Base-by-base conservation (phyloP, 2,888 invertebrate species). In the Drosophila flavopinicola region DNA sequence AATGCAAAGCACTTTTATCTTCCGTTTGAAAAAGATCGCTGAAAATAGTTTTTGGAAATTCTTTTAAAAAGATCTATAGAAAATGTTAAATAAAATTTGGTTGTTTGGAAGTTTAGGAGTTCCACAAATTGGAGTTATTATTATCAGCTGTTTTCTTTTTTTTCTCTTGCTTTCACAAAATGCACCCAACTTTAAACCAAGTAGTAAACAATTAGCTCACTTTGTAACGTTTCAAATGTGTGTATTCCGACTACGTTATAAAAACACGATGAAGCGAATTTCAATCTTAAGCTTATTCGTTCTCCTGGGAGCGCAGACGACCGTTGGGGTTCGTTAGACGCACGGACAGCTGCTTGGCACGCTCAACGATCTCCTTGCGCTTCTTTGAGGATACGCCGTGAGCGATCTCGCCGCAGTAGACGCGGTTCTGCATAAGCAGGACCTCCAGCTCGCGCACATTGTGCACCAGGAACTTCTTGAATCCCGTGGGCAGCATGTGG, bases 381-480 rank as follows among this genome's bases (percentile, higher is more conserved):
- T 99, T 99, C 92, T 97, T 98, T n/a, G 98, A 97, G 67, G 98
- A 98, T 0, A 99, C 99, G 20, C 95, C 97, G 91, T 99, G 99
- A 1, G 98, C 98, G 78, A 99, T 98, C 93, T 99, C 99, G 20
- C 96, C 99, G 91, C 98, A 98, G 92, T 96, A 99, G 80, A 96
- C 96, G 83, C 98, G 94, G 92, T 99, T 99, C 91, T 99, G 99
- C 99, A 99, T 99, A 95, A 99, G 95, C 48, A 99, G 93, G 87
- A 99, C 96, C 92, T 99, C 99, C 77, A 99, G 92, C 92, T 99
- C 99, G 93, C 97, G 92, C 54, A 96, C 93, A 90, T 98, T 98
- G 92, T 97, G 95, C 45, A 98, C 95, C 53, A 97, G 92, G 78
- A 99, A 98, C 93, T 99, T 99, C 82, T 96, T 95, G 94, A 99